A percentile compares a stretch with the other conserved stretches of the same genome.
Conservation (phyloP, 2,888 invertebrate genomes). For the Cataglyphis livida region DNA sequence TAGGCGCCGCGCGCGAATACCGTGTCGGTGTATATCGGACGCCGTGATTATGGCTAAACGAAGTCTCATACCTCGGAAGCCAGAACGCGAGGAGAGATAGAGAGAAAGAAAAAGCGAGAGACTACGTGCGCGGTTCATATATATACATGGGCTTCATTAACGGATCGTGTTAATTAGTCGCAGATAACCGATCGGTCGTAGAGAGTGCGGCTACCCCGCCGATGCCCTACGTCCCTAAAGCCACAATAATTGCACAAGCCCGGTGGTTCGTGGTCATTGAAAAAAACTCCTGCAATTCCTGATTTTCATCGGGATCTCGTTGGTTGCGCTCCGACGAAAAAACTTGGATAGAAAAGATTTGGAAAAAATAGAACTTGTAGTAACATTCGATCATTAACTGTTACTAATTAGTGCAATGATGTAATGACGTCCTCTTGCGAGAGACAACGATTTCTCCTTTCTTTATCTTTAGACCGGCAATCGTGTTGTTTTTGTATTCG, state of each 20-base stretch:
- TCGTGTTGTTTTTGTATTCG: constrained; percentile 14
- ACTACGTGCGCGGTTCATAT: constrained; percentile 73
- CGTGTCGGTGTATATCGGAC: constrained; percentile 77
- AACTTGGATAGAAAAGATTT: neutral
- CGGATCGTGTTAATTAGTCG: constrained; percentile 83
- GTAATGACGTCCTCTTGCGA: constrained; percentile 30
- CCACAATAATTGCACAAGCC: constrained; percentile 63
- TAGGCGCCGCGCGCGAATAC: constrained; percentile 80
- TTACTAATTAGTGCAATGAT: constrained; percentile 69
- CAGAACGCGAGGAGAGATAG: constrained; percentile 56
- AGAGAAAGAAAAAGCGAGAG: constrained; percentile 60
- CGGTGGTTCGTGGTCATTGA: constrained; percentile 43
- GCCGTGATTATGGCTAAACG: constrained; percentile 77
- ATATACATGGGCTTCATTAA: constrained; percentile 81
- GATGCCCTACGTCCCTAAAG: constrained; percentile 67
- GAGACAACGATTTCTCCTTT: neutral
- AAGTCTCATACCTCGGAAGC: constrained; percentile 64
- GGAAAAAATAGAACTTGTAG: constrained; percentile 59
- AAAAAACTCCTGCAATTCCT: constrained; percentile 71
- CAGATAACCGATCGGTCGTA: constrained; percentile 81
- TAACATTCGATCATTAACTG: constrained; percentile 71
- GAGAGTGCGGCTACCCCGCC: constrained; percentile 71
- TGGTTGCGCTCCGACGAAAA: constrained; percentile 63
- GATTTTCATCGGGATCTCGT: constrained; percentile 73
- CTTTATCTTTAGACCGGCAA: constrained; percentile 34